Evolutionary conservation across 2,113 vertebrate genomes (phyloP).

Genomic region (Ptyas mucosa): DNA sequence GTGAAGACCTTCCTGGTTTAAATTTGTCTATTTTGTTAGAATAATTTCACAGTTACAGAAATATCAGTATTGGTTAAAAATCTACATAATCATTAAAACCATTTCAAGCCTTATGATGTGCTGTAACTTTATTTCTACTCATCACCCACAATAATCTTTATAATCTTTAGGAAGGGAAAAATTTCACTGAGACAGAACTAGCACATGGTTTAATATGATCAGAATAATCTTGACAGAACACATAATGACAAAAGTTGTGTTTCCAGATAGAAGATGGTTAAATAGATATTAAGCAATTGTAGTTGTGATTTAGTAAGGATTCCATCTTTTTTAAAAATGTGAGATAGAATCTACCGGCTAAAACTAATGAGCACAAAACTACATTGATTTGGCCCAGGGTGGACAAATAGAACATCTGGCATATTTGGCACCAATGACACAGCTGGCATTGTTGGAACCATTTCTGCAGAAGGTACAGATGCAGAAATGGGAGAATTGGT

Average conservation of each 20-base stretch:
- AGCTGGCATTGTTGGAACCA: slow-evolving; percentile 92
- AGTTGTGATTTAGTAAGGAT: slow-evolving; percentile 70
- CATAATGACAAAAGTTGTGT: slow-evolving; percentile 51
- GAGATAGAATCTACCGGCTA: slow-evolving; percentile 88
- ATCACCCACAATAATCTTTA: slow-evolving; percentile 42
- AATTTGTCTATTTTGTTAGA: neutral
- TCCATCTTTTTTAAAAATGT: slow-evolving; percentile 70
- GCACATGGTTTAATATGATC: slow-evolving; percentile 38
- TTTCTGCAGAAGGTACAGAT: slow-evolving; percentile 97
- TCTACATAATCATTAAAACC: slow-evolving; percentile 47
- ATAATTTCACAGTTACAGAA: slow-evolving; percentile 21
- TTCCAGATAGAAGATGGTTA: slow-evolving; percentile 44
- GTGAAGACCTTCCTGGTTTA: slow-evolving; percentile 4
- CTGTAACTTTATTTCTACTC: slow-evolving; percentile 50
- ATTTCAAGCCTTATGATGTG: slow-evolving; percentile 40
- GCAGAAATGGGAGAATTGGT: slow-evolving; percentile 92
- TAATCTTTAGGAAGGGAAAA: slow-evolving; percentile 39
- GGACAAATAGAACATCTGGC: slow-evolving; percentile 99
- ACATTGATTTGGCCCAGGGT: slow-evolving; percentile 95
- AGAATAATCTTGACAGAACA: slow-evolving; percentile 49
- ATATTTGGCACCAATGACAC: slow-evolving; percentile 92
- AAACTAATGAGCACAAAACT: slow-evolving; percentile 95
- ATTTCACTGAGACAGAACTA: slow-evolving; percentile 31
- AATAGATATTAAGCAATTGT: slow-evolving; percentile 61
- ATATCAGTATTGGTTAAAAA: slow-evolving; percentile 38